Conservation (phyloP, 2,888 invertebrate species). For the Himalopsyche japonica region DNA sequence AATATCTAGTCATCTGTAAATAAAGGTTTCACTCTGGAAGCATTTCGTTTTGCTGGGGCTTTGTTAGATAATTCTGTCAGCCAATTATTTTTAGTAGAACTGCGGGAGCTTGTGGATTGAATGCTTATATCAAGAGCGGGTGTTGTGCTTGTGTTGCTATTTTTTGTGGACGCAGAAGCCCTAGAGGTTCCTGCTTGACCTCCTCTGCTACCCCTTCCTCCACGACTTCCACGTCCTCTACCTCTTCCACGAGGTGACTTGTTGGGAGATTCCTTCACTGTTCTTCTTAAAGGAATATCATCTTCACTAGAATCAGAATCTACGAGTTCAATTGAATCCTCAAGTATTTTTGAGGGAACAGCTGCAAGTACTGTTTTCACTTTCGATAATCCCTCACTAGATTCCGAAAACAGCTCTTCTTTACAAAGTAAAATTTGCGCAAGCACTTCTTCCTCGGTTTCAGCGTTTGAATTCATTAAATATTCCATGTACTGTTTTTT, state of each 20-base stretch:
- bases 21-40: constrained; percentile 5
- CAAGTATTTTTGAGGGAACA: constrained; percentile 31
- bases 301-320: constrained; percentile 20
- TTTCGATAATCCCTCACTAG: constrained; percentile 45
- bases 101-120: neutral
- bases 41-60: neutral
- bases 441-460: constrained; percentile 51
- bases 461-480: constrained; percentile 50
- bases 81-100: constrained; percentile 14
- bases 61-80: constrained; percentile 9
- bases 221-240: constrained; percentile 36
- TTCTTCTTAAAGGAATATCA: constrained; percentile 5
- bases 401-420: constrained; percentile 48
- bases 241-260: constrained; percentile 20
- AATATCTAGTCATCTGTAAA: constrained; percentile 16
- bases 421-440: constrained; percentile 50
- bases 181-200: neutral
- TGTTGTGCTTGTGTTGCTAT: neutral
- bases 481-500: constrained; percentile 51
- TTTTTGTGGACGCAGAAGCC: neutral
- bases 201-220: constrained; percentile 31
- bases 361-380: constrained; percentile 47
- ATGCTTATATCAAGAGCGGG: constrained; percentile 2
- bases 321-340: neutral
- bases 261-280: neutral